Base-by-base conservation (phyloP, 92 coral and sea anemone species). In the Phymanthus crucifer region DNA sequence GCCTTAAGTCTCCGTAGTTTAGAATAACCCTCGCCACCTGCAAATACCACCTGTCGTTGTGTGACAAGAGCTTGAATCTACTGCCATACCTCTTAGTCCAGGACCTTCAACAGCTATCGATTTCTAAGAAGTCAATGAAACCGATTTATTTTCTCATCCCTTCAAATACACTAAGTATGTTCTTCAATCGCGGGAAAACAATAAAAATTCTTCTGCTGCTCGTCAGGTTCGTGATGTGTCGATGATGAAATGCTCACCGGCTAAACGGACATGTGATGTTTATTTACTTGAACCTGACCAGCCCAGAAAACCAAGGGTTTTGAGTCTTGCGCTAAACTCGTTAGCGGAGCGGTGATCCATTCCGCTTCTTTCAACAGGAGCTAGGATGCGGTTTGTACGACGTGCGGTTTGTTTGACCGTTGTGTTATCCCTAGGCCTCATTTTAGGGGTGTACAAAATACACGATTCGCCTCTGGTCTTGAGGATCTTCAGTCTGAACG, bases 381-480 rank as follows among this genome's bases (percentile, higher is more conserved):
- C 34, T 27, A 13, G 23, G 32, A 61, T 61, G 68, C 34, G 68
- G 33, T 12, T 29, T 61, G 37, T 26, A 32, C 65, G 65, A 34
- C 34, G 64, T 27, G 38, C n/a, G 35, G 21, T 64, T 21, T 38
- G 4, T 77, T 77, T 36, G 24, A 48, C 34, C 24, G 52, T 64
- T 18, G 66, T 87, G 72, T 43, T 83, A 40, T 71, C 72, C 21
- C 21, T 83, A 23, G 71, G 84, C 23, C 72, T 83, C 24, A 11
- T 73, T 23, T 72, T 76, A 4, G 80, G 84, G 40, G 24, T 82
- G 21, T 83, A 77, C 77, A 48, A 66, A 38, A 54, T 66, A 33
- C 73, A 73, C 57, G 79, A 73, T 21, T 38, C 69, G 13, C 24
- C 84, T 19, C 27, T 35, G 13, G 84, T 72, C 29, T 37, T 83